These are phyloP conservation scores for Helleia helle DNA, from an alignment of 2,888 invertebrate genomes.

Conservation along the genomic window DNA sequence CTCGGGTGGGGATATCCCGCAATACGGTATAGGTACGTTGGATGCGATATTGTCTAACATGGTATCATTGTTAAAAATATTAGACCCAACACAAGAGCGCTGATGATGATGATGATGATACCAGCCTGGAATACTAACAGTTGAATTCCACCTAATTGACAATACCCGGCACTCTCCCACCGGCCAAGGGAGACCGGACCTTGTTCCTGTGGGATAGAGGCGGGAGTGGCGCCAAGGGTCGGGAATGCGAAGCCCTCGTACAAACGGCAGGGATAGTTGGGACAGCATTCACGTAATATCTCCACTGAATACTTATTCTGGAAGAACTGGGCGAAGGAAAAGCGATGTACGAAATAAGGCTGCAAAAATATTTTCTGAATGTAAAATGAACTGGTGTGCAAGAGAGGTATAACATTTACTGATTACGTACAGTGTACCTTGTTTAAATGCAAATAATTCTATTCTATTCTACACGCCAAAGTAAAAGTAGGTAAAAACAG, in stretches of 20 bases:
- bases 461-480: no score
- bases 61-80: no score
- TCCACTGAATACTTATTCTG: not conserved
- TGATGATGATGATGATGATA: not conserved
- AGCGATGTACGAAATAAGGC: not conserved
- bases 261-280: not conserved
- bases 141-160: not conserved
- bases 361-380: not conserved
- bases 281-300: conserved; percentile 7
- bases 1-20: no score
- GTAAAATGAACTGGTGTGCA: no score
- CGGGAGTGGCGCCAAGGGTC: not conserved
- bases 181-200: not conserved
- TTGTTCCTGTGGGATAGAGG: not conserved
- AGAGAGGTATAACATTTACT: no score
- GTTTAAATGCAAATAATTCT: no score
- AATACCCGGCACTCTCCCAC: not conserved
- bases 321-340: not conserved
- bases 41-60: no score
- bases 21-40: no score
- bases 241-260: no score
- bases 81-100: no score
- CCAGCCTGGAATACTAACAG: not conserved
- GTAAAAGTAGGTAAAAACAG: no score
- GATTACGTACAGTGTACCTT: no score